Evolutionary conservation across 1,140 invertebrate genomes (phyloP).

Genomic region (Brachionus rotundiformis): DNA sequence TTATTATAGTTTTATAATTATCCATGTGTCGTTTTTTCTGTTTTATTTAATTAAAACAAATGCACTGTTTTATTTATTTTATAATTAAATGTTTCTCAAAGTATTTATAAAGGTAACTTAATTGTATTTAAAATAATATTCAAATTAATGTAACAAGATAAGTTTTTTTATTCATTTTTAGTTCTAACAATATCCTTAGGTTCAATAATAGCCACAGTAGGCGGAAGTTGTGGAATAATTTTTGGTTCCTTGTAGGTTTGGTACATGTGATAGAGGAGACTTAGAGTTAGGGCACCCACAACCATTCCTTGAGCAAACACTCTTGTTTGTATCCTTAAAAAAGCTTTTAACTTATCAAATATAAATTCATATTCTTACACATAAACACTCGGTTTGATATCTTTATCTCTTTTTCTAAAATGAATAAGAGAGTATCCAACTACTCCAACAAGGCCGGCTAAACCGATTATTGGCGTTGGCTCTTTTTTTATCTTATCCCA

Average conservation of each 20-base stretch:
- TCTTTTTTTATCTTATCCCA: slow-evolving; percentile 39
- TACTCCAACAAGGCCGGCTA: slow-evolving; percentile 2
- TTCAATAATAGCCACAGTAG: neutral
- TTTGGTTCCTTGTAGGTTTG: neutral
- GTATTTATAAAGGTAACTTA: too few relatives aligned
- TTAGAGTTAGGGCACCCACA: neutral
- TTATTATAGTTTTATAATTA: neutral
- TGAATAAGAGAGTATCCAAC: slow-evolving; percentile 28
- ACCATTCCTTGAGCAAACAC: slow-evolving; percentile 38
- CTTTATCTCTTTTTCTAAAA: neutral
- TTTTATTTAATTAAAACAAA: neutral
- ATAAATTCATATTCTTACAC: neutral
- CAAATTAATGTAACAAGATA: neutral
- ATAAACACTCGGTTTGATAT: neutral
- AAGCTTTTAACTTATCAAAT: neutral
- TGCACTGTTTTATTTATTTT: neutral
- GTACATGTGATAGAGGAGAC: slow-evolving; percentile 21
- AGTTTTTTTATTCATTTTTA: neutral
- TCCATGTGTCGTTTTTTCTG: neutral
- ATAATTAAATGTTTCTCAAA: neutral
- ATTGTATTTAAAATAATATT: too few relatives aligned
- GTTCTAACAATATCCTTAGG: neutral
- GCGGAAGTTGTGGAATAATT: neutral
- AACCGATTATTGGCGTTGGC: slow-evolving; percentile 2
- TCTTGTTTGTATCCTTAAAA: slow-evolving; percentile 29